Evolutionary conservation across 2,113 vertebrate genomes (phyloP).

Genomic region (Protobothrops flavoviridis): DNA sequence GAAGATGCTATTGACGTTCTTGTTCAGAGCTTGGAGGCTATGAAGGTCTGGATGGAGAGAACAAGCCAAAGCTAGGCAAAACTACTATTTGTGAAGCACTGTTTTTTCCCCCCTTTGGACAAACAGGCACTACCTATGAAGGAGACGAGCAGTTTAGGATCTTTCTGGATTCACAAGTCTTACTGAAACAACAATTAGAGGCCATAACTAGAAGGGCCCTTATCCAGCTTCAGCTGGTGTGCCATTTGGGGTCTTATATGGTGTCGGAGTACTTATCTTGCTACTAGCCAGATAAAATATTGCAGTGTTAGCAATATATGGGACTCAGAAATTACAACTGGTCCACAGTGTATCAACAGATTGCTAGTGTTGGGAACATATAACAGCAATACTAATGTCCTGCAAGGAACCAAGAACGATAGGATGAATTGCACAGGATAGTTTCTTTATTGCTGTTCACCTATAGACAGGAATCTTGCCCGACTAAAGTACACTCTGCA

Average conservation of each 20-base stretch:
- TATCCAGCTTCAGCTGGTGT: background rate
- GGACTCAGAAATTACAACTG: background rate
- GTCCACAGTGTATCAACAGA: background rate
- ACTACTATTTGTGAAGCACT: background rate
- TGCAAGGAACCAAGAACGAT: background rate
- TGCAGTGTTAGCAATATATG: background rate
- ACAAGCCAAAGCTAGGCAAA: background rate
- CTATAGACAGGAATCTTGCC: background rate
- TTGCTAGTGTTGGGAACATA: background rate
- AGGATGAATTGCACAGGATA: background rate
- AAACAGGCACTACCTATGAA: background rate
- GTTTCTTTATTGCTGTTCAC: background rate
- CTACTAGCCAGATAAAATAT: background rate
- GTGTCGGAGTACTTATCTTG: background rate
- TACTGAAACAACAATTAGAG: background rate
- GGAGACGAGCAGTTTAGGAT: background rate
- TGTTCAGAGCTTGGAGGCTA: background rate
- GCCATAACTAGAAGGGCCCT: background rate
- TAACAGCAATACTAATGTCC: background rate
- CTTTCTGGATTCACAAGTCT: background rate
- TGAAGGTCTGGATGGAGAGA: background rate
- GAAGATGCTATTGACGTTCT: background rate
- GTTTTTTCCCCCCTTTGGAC: background rate
- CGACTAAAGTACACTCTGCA: background rate
- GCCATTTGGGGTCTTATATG: background rate